Evolutionary conservation across 1,140 invertebrate species (phyloP), one percentile per base, ranked within the genome.

Genomic region (Pomacea maculata): DNA sequence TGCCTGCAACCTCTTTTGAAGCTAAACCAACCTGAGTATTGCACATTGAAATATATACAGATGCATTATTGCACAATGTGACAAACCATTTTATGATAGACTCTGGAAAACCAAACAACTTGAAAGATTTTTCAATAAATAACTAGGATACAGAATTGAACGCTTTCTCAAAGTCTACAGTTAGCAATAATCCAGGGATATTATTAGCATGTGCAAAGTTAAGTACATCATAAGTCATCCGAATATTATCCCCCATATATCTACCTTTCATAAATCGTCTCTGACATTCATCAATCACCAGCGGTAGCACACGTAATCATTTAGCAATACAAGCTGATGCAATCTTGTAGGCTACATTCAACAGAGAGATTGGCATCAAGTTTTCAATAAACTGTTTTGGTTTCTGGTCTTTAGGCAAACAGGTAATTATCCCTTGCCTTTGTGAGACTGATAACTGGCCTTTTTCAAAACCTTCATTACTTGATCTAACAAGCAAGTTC

Each of bases 151-250:
- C 68, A 71, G 25, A 11, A 25, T 71, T 21, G 1, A 71, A 71
- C 15, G 68, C 68, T 25, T 71, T 71, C 45, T 71, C 68, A 71
- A 71, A 71, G 68, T 71, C 68, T 34, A 71, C 34, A 10, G 25
- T 12, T 21, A 71, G 68, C 10, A 71, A 71, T 71, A 71, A 45
- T 14, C 68, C 68, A 11, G 68, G 19, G 25, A 45, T 45, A 45
- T 45, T 45, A 6, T 45, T 45, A 45, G 34, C 34, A 45, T 45
- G 34, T 45, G 34, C 34, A 45, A 45, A 45, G 6, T 45, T 4
- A 45, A 45, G 34, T 6, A 45, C 34, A 45, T 45, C 34, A 25
- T 71, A 71, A 25, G 45, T 71, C 15, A 71, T 25, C 15, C 68
- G 21, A 71, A 71, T 25, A 25, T 25, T 71, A 71, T 71, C 34